phyloP scores from a whole-genome alignment of 2,113 vertebrate species.

The Chloroceryle aenea region DNA sequence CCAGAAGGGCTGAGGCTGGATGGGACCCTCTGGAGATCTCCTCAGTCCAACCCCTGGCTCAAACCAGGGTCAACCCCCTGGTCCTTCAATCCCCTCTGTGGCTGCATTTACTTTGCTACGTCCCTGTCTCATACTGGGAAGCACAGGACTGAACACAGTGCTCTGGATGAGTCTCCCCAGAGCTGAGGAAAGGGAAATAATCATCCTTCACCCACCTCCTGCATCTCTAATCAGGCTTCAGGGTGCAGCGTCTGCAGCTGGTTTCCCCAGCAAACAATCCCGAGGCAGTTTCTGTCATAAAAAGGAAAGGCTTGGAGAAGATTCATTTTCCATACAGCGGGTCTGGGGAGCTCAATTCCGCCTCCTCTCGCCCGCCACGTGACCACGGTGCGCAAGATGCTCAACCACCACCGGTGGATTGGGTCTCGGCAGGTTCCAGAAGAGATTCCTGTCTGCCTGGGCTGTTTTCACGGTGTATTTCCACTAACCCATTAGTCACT shows the following conservation, averaged over 20 bases:
- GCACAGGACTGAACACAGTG: accelerated
- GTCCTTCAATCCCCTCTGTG: background rate
- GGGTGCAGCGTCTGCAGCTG: background rate
- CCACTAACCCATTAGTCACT: background rate
- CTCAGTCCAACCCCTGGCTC: background rate
- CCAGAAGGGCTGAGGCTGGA: background rate
- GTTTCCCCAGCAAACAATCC: background rate
- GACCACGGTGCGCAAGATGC: accelerated
- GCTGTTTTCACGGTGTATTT: background rate
- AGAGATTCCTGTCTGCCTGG: background rate
- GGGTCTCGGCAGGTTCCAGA: background rate
- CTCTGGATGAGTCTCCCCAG: background rate
- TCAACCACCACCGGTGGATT: background rate
- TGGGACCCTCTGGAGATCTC: background rate
- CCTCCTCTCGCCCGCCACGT: accelerated
- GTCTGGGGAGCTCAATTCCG: background rate
- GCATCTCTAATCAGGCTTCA: background rate
- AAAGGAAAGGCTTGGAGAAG: background rate
- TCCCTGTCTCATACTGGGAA: background rate
- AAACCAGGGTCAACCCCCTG: background rate
- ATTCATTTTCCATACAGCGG: background rate
- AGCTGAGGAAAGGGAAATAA: background rate
- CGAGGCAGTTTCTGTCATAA: background rate
- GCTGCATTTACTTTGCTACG: accelerated
- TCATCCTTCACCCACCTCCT: background rate